These are phyloP conservation scores for Porites australiensis DNA, from an alignment of 64 coral and sea anemone species.

Conservation along the genomic window DNA sequence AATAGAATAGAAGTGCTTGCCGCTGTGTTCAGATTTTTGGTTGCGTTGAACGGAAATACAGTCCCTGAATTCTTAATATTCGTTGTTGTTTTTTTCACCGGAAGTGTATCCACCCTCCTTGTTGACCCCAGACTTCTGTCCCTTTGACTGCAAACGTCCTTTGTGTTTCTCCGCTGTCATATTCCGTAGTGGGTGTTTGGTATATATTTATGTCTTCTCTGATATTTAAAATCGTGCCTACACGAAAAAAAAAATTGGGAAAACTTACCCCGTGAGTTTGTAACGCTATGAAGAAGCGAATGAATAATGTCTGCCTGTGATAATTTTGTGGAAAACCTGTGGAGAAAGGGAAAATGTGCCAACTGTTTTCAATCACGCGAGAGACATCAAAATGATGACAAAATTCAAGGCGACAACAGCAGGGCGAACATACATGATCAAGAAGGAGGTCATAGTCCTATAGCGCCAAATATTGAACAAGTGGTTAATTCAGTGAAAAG, in stretches of 20 bases:
- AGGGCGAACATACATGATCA: neutral
- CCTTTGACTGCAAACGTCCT: neutral
- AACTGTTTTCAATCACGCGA: slow-evolving; percentile 73
- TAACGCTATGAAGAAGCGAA: neutral
- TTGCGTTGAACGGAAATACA: too few species aligned
- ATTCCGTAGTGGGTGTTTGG: slow-evolving; percentile 4
- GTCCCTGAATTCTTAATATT: neutral
- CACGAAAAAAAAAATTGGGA: neutral
- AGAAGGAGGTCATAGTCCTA: neutral
- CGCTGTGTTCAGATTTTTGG: too few species aligned
- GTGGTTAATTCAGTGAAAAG: slow-evolving; percentile 24
- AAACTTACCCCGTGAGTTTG: neutral
- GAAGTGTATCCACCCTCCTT: neutral
- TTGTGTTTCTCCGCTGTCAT: slow-evolving; percentile 35
- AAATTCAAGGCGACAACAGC: neutral
- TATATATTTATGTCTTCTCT: slow-evolving; percentile 33
- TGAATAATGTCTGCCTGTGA: slow-evolving; percentile 60
- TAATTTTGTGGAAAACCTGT: slow-evolving; percentile 73
- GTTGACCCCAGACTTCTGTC: slow-evolving; percentile 28
- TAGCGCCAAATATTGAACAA: slow-evolving; percentile 1
- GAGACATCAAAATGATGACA: slow-evolving; percentile 10
- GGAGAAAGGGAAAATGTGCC: slow-evolving; percentile 76
- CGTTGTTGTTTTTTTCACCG: neutral
- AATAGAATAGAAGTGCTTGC: too few species aligned
- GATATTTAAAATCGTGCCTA: slow-evolving; percentile 26